Conservation (phyloP, 2,888 invertebrate genomes). For the Sarcophaga carnaria region DNA sequence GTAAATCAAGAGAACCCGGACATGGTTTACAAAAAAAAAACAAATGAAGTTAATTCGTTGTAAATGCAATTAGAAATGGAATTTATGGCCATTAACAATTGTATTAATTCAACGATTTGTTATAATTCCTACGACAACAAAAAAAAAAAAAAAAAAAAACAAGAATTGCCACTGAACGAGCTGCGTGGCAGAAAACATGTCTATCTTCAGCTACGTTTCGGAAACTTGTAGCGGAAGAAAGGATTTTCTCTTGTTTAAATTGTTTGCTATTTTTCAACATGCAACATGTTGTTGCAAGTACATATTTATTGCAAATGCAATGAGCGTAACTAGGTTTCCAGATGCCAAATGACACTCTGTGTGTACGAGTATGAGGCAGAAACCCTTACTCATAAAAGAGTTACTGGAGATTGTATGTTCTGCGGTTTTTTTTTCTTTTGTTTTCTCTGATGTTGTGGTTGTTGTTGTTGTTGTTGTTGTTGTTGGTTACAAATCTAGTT, state of each 20-base stretch:
- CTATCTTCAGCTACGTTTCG: no score
- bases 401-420: no score
- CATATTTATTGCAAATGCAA: not conserved
- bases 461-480: no score
- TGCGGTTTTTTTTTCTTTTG: no score
- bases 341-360: not conserved
- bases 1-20: not conserved
- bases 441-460: no score
- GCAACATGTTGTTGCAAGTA: conserved; percentile 2
- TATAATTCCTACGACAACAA: no score
- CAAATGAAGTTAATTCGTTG: not conserved
- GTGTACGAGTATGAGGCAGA: not conserved
- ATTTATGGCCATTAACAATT: not conserved
- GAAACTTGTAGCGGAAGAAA: no score
- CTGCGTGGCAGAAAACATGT: no score
- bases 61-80: not conserved
- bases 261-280: not conserved
- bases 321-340: not conserved
- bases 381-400: not conserved
- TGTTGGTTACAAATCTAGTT: not conserved
- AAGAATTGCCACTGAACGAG: no score
- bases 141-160: no score
- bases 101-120: not conserved
- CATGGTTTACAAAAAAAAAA: not conserved
- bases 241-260: not conserved